A percentile compares a stretch with the other conserved stretches of the same genome.
Conservation (phyloP, 2,113 vertebrate genomes). For the Ptilorrhoa leucosticta region DNA sequence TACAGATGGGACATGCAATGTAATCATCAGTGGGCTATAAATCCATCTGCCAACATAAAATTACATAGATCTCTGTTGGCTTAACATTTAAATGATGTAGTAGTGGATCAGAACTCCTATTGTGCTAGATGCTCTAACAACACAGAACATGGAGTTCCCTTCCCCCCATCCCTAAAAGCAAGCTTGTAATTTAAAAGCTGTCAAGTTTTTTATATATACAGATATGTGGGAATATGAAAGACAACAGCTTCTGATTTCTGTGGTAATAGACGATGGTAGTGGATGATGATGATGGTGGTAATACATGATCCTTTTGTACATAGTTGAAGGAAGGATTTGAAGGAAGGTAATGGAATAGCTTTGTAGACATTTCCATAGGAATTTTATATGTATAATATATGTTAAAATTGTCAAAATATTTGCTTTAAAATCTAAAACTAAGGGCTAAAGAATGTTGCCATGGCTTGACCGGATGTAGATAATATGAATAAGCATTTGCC, state of each 20-base stretch:
- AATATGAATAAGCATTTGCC: not conserved
- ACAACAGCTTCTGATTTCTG: not conserved
- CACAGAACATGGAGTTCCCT: not conserved
- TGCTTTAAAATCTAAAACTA: not conserved
- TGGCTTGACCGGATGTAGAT: not conserved
- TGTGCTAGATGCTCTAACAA: not conserved
- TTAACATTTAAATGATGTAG: not conserved
- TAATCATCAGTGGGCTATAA: not conserved
- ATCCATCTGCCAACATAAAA: not conserved
- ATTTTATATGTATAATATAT: not conserved
- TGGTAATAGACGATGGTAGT: too few species aligned
- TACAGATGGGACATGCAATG: not conserved
- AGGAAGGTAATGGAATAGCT: not conserved
- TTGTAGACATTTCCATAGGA: not conserved
- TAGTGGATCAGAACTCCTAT: not conserved
- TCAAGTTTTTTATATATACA: not conserved
- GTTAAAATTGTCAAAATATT: not conserved
- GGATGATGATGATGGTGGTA: too few species aligned
- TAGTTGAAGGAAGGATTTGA: not conserved
- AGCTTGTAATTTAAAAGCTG: not conserved
- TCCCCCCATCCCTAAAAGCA: not conserved
- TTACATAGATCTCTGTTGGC: not conserved
- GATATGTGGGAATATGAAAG: not conserved
- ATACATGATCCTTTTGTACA: not conserved
- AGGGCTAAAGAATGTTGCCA: not conserved